Percentiles rank a stretch among this genome's conserved stretches.
These are phyloP conservation scores for Theretra japonica DNA, from an alignment of 2,888 invertebrate genomes.

Conservation along the genomic window DNA sequence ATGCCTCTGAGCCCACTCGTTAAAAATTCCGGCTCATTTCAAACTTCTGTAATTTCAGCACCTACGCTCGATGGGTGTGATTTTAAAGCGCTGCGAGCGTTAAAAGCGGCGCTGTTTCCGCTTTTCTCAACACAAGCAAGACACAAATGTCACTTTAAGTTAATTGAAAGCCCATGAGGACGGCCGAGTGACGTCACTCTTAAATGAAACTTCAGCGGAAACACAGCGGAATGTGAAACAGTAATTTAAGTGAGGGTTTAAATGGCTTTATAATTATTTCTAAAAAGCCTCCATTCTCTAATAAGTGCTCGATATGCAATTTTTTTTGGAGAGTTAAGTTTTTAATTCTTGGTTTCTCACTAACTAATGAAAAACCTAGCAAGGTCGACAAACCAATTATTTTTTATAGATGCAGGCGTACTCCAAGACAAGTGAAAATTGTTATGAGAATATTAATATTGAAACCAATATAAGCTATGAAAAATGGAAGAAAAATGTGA, in stretches of 20 bases:
- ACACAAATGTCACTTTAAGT: slow-evolving; percentile 38
- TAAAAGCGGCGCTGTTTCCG: slow-evolving; percentile 30
- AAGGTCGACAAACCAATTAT: too few relatives aligned
- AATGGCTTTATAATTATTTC: too few relatives aligned
- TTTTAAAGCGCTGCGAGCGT: slow-evolving; percentile 21
- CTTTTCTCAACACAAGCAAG: slow-evolving; percentile 36
- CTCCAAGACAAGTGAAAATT: too few relatives aligned
- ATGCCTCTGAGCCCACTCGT: slow-evolving; percentile 4
- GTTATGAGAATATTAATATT: too few relatives aligned
- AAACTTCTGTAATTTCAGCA: slow-evolving; percentile 24
- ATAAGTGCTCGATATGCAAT: too few relatives aligned
- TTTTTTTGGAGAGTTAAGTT: too few relatives aligned
- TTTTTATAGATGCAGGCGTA: too few relatives aligned
- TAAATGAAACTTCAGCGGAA: slow-evolving; percentile 42
- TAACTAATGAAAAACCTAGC: too few relatives aligned
- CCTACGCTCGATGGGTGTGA: slow-evolving; percentile 21
- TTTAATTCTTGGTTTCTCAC: too few relatives aligned
- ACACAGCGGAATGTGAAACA: not conserved
- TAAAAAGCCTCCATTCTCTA: too few relatives aligned
- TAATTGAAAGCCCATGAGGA: slow-evolving; percentile 40
- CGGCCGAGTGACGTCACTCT: slow-evolving; percentile 37
- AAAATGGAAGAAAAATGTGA: too few relatives aligned
- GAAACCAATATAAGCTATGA: too few relatives aligned
- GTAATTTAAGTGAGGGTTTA: not conserved
- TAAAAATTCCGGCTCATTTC: slow-evolving; percentile 23